Evolutionary conservation across 2,113 vertebrate genomes (phyloP).

Genomic region (Odobenus rosmarus): DNA sequence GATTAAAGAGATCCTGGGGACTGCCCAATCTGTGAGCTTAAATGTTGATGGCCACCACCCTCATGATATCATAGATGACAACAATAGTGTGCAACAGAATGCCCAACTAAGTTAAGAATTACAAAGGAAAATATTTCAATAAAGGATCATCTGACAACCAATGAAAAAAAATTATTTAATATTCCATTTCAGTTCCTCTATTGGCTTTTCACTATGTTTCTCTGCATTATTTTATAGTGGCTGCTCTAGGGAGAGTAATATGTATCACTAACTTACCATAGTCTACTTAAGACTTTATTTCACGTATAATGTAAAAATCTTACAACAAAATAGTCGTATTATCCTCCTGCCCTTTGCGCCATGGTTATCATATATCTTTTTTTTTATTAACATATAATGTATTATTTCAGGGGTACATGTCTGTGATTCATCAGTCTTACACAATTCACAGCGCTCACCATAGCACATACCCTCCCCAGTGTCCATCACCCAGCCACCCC

Average conservation of each 20-base stretch:
- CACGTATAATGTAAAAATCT: not conserved
- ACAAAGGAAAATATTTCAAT: not conserved
- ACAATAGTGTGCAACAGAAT: not conserved
- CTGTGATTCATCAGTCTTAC: too few relatives aligned
- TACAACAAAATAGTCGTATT: not conserved
- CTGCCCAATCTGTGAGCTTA: not conserved
- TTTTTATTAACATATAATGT: too few relatives aligned
- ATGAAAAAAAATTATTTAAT: not conserved
- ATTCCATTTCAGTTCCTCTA: not conserved
- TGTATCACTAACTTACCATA: not conserved
- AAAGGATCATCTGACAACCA: not conserved
- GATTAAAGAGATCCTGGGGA: not conserved
- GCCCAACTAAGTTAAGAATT: not conserved
- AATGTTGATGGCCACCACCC: not conserved
- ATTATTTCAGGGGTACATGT: too few relatives aligned
- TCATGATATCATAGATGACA: not conserved
- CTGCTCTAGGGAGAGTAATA: not conserved
- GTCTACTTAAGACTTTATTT: not conserved
- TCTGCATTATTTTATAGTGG: not conserved
- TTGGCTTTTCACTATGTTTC: not conserved
- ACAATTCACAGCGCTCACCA: too few relatives aligned
- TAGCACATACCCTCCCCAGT: too few relatives aligned
- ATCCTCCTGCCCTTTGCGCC: not conserved
- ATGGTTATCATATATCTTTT: not conserved
- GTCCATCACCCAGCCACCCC: too few relatives aligned